These are phyloP conservation scores for Micrasema minimum DNA, from an alignment of 1,140 invertebrate species.

Conservation along the genomic window DNA sequence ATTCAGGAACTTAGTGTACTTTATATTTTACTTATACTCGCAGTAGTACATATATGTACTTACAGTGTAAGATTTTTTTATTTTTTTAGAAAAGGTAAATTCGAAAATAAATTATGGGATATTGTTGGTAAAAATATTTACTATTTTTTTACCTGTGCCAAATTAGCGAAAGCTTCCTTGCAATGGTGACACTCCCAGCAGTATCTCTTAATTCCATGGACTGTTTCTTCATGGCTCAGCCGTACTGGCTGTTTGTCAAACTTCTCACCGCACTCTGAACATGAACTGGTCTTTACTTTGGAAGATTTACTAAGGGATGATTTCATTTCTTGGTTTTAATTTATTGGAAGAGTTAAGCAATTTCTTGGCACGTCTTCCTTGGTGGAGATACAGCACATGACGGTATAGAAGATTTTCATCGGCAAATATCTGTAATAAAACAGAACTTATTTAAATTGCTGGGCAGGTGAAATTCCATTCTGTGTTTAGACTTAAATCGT, in stretches of 20 bases:
- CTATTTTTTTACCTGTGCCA: slow-evolving; percentile 32
- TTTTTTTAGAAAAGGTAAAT: too few relatives aligned
- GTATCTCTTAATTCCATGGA: slow-evolving; percentile 21
- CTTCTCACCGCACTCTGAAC: slow-evolving; percentile 5
- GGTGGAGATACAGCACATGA: slow-evolving; percentile 34
- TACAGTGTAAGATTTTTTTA: too few relatives aligned
- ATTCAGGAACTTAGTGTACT: too few relatives aligned
- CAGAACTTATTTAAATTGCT: not conserved
- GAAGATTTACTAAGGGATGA: not conserved
- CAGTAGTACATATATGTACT: too few relatives aligned
- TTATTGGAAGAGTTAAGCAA: slow-evolving; percentile 8
- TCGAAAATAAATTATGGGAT: too few relatives aligned
- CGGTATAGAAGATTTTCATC: slow-evolving; percentile 39
- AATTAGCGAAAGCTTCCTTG: slow-evolving; percentile 35
- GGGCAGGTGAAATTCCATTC: slow-evolving; percentile 41
- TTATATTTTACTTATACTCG: too few relatives aligned
- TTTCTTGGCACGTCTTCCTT: slow-evolving; percentile 12
- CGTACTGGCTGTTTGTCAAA: not conserved
- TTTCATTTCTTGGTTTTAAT: slow-evolving; percentile 9
- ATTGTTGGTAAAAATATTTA: too few relatives aligned
- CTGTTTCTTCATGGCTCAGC: slow-evolving; percentile 29
- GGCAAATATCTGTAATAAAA: slow-evolving; percentile 22
- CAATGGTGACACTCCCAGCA: slow-evolving; percentile 35
- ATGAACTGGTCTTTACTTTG: not conserved
- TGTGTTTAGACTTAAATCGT: slow-evolving; percentile 37